These are phyloP conservation scores for Pogonocherus hispidulus DNA, from an alignment of 2,888 invertebrate genomes.

Conservation along the genomic window DNA sequence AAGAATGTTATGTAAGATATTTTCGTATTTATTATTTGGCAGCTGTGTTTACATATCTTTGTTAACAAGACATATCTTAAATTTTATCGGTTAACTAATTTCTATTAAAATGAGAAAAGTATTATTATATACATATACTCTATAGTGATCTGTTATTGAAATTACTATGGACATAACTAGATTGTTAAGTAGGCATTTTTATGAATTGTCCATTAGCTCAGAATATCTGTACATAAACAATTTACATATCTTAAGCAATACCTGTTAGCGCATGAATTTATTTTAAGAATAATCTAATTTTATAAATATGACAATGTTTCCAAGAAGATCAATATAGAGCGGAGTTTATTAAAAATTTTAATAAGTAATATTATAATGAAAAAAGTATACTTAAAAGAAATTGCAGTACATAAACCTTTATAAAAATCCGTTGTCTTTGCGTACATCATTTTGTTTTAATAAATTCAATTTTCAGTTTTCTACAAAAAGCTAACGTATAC, in stretches of 20 bases:
- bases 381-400: neutral
- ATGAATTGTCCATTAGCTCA: slow-evolving; percentile 10
- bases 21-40: slow-evolving; percentile 8
- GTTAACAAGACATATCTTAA: slow-evolving; percentile 2
- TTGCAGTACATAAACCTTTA: too few species aligned
- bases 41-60: slow-evolving; percentile 5
- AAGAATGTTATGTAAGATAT: neutral
- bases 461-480: too few species aligned
- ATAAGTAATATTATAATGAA: too few species aligned
- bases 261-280: slow-evolving; percentile 11
- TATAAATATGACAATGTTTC: slow-evolving; percentile 9
- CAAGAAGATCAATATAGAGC: neutral
- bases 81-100: neutral
- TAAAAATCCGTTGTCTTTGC: too few species aligned
- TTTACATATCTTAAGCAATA: slow-evolving; percentile 28
- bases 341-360: too few species aligned
- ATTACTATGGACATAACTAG: slow-evolving; percentile 4
- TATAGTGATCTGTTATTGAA: slow-evolving; percentile 10
- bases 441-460: neutral
- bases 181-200: slow-evolving; percentile 9
- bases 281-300: slow-evolving; percentile 9
- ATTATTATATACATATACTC: slow-evolving; percentile 16
- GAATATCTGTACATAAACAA: slow-evolving; percentile 6
- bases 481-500: neutral
- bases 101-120: slow-evolving; percentile 1